Evolutionary conservation across 2,888 invertebrate genomes (phyloP).

Genomic region (Druceiella hillmani): DNA sequence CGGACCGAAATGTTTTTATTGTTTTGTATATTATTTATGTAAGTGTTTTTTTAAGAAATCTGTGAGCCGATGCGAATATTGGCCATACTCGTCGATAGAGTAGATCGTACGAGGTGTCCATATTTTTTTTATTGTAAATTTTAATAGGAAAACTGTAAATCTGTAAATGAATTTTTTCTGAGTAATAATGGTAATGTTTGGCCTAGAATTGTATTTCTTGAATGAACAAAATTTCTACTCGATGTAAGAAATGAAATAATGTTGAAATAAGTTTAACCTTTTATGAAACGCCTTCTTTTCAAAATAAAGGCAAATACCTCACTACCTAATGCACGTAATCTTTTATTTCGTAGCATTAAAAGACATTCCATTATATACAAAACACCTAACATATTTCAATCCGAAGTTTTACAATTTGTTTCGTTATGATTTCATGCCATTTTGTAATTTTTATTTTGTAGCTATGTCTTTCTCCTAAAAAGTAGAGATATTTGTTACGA

Average conservation of each 20-base stretch:
- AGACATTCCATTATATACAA: conserved; percentile 8
- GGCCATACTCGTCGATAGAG: no score
- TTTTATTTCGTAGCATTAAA: conserved; percentile 34
- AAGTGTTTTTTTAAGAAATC: conserved; percentile 41
- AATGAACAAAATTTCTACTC: conserved; percentile 53
- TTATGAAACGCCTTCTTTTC: conserved; percentile 50
- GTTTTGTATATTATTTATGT: conserved; percentile 54
- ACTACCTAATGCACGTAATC: conserved; percentile 40
- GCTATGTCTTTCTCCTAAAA: no score
- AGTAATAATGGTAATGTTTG: no score
- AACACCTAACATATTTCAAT: neutral
- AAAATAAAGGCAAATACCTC: conserved; percentile 52
- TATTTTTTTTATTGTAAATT: no score
- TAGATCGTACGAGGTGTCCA: no score
- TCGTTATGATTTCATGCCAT: no score
- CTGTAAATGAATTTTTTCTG: no score
- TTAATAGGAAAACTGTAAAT: no score
- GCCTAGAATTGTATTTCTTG: conserved; percentile 49
- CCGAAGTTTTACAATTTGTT: conserved; percentile 3
- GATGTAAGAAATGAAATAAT: conserved; percentile 54
- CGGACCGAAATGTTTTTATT: conserved; percentile 47
- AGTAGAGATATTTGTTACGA: no score
- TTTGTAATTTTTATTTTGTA: no score
- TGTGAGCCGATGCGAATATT: conserved; percentile 33
- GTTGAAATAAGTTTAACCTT: conserved; percentile 48